Percentiles rank a stretch among this genome's conserved stretches.
phyloP scores from a whole-genome alignment of 2,888 invertebrate genomes.

The Drosophila pseudotakahashii region DNA sequence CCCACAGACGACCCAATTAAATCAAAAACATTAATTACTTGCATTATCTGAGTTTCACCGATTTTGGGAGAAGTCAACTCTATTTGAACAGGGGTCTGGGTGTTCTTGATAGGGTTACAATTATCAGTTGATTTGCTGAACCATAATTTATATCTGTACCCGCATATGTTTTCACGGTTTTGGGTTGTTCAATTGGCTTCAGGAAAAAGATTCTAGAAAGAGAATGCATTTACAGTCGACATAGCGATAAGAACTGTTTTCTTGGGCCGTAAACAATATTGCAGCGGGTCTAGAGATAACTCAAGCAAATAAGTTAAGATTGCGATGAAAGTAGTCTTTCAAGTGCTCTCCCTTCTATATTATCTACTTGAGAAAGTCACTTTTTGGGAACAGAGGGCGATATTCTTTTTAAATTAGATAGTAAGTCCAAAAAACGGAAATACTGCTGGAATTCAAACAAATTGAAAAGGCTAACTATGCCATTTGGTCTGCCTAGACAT shows the following conservation, averaged over 20 bases:
- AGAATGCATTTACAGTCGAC: constrained; percentile 15
- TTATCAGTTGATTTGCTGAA: constrained; percentile 59
- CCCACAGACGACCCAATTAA: constrained; percentile 61
- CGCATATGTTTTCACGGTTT: constrained; percentile 9
- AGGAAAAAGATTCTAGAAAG: constrained; percentile 2
- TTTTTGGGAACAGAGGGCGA: not conserved
- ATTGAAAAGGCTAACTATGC: not conserved
- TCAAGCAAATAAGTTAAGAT: constrained; percentile 26
- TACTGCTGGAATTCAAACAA: not conserved
- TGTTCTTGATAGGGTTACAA: constrained; percentile 53
- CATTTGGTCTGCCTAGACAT: not conserved
- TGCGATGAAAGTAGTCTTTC: not conserved
- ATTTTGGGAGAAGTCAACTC: constrained; percentile 40
- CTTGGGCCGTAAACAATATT: constrained; percentile 23
- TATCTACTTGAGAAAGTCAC: not conserved
- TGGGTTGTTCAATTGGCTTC: constrained; percentile 5
- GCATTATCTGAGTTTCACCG: constrained; percentile 57
- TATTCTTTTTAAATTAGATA: not conserved
- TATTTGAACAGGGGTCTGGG: constrained; percentile 36
- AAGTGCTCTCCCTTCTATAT: not conserved
- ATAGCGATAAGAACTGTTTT: constrained; percentile 22
- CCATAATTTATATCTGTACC: constrained; percentile 23
- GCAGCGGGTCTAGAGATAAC: constrained; percentile 20
- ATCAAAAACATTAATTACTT: constrained; percentile 68
- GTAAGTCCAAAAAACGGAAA: too few relatives aligned